phyloP scores from a whole-genome alignment of 2,888 invertebrate species.

The Leucophora obtusa region DNA sequence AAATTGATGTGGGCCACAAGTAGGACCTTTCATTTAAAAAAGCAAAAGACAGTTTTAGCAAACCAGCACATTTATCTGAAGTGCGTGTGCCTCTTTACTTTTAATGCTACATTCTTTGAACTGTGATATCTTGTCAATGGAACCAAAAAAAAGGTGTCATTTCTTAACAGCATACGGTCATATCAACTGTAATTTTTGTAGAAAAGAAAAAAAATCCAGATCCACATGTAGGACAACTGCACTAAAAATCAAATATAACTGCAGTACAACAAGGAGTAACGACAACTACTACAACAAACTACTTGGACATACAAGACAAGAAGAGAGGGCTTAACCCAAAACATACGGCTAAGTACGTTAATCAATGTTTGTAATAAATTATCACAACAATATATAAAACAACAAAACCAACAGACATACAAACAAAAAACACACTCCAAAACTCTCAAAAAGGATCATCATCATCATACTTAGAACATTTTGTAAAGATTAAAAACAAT shows the following conservation, averaged over 20 bases:
- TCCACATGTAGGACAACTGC: slow-evolving; percentile 56
- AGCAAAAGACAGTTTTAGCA: slow-evolving; percentile 32
- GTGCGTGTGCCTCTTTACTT: slow-evolving; percentile 60
- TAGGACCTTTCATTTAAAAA: slow-evolving; percentile 12
- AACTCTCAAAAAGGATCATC: slow-evolving; percentile 51
- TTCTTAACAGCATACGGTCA: slow-evolving; percentile 60
- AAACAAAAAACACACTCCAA: slow-evolving; percentile 55
- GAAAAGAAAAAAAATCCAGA: slow-evolving; percentile 39
- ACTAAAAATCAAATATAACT: slow-evolving; percentile 52
- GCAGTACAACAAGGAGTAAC: slow-evolving; percentile 45
- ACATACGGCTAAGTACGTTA: slow-evolving; percentile 65
- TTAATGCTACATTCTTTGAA: slow-evolving; percentile 62
- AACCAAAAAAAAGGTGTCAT: slow-evolving; percentile 60
- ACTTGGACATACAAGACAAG: slow-evolving; percentile 3
- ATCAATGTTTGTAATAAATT: slow-evolving; percentile 65
- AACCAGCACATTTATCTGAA: slow-evolving; percentile 30
- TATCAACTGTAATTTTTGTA: slow-evolving; percentile 53
- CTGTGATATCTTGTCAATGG: slow-evolving; percentile 64
- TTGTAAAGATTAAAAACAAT: slow-evolving; percentile 53
- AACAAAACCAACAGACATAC: slow-evolving; percentile 39
- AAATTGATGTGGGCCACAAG: slow-evolving; percentile 39
- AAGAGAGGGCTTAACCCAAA: slow-evolving; percentile 64
- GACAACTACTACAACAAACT: slow-evolving; percentile 57
- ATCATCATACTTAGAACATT: slow-evolving; percentile 55
- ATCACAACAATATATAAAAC: slow-evolving; percentile 62